Evolutionary conservation across 2,888 invertebrate genomes (phyloP), one percentile per base, ranked within the genome.

Genomic region (Aphodius sticticus): DNA sequence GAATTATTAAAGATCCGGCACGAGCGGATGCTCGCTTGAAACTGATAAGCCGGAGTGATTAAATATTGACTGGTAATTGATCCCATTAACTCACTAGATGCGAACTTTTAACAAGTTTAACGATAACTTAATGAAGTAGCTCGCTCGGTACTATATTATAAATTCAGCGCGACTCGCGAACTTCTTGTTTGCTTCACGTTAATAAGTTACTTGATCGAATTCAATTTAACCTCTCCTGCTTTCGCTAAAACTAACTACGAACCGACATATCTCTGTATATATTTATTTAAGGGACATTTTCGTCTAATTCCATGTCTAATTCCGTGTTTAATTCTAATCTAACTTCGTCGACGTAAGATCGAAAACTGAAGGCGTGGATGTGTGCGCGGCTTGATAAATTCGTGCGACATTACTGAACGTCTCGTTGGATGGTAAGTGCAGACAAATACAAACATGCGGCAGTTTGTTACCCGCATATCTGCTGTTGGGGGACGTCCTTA

Each of bases 401-500:
- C 53, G 9, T 53, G 4, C 7, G 53, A 9, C 12, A 53, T 53
- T 53, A 53, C 53, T 7, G 53, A 12, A 53, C 12, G 37, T 37
- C 15, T 12, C 37, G 26, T 38, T 15, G 0, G n/a, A 36, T 69
- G 38, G 3, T 36, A 16, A 37, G 6, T 35, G 38, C 16, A 35
- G 69, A 78, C 78, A 78, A 72, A 78, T 78, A 78, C 69, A 78
- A 77, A 77, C 70, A 78, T 72, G 15, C 37, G 71, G 69, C 16
- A 53, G 53, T 79, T 77, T 76, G 74, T 79, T 79, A 71, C 78
- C 80, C 77, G 81, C 81, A 81, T 81, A 77, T 79, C 70, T 77
- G 74, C 76, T 26, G 69, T 69, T 75, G 79, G 74, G 75, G 75
- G 72, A 71, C 78, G 84, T 85, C 84, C 84, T 83, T 83, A 82